These are phyloP conservation scores for Scleropages formosus DNA, from an alignment of 2,797 vertebrate genomes.

Conservation along the genomic window DNA sequence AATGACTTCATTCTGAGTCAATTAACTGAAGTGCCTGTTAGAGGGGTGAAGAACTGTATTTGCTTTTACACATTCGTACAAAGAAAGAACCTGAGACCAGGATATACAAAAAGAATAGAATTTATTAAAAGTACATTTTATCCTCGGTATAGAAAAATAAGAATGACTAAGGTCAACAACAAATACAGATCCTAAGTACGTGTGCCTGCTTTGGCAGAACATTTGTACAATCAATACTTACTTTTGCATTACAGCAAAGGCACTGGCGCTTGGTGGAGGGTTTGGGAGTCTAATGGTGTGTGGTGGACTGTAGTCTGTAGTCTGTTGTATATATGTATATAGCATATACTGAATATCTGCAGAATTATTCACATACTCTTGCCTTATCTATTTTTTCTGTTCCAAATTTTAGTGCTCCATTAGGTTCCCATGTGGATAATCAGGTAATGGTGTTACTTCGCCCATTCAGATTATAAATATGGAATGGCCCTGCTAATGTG, in stretches of 20 bases:
- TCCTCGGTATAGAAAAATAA: constrained; percentile 79
- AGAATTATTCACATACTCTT: background rate
- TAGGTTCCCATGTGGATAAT: background rate
- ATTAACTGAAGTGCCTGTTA: background rate
- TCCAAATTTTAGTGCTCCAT: background rate
- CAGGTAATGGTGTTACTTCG: background rate
- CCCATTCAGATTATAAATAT: background rate
- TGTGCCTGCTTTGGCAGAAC: constrained; percentile 62
- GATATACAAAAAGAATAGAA: constrained; percentile 64
- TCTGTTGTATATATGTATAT: background rate
- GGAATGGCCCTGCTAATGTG: background rate
- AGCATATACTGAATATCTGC: background rate
- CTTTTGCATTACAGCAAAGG: constrained; percentile 76
- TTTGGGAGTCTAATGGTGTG: constrained; percentile 26
- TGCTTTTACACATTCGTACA: background rate
- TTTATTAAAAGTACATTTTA: constrained; percentile 78
- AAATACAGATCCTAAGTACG: constrained; percentile 54
- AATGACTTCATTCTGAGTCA: background rate
- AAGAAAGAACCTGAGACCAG: constrained; percentile 34
- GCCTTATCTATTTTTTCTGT: background rate
- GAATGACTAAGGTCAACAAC: constrained; percentile 77
- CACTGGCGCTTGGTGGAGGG: constrained; percentile 64
- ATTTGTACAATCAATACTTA: constrained; percentile 77
- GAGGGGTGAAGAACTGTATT: background rate
- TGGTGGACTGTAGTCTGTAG: constrained; percentile 15